Percentiles rank a stretch among this genome's conserved stretches.
phyloP scores from a whole-genome alignment of 1,140 invertebrate species.

The Drosophila grimshawi region DNA sequence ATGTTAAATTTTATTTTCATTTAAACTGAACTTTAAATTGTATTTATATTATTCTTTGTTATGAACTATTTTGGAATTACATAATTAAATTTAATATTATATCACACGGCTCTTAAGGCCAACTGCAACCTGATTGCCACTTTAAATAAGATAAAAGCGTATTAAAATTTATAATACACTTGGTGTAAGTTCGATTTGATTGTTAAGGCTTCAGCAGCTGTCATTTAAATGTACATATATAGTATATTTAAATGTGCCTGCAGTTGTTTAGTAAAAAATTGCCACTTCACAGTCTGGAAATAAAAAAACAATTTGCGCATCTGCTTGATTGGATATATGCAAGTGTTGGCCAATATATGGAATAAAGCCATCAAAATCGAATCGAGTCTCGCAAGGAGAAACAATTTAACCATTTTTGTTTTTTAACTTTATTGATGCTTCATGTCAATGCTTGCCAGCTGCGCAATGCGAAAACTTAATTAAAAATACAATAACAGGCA shows the following conservation, averaged over 20 bases:
- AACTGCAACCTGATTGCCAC: not conserved
- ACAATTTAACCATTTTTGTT: slow-evolving; percentile 30
- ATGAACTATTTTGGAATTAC: too few species aligned
- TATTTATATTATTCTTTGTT: too few species aligned
- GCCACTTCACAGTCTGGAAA: slow-evolving; percentile 26
- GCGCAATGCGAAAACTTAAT: slow-evolving; percentile 75
- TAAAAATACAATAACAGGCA: slow-evolving; percentile 54
- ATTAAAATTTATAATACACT: too few species aligned
- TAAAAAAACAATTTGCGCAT: slow-evolving; percentile 25
- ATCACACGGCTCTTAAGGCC: not conserved
- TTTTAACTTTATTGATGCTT: slow-evolving; percentile 76
- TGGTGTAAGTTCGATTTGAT: not conserved
- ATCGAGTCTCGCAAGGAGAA: slow-evolving; percentile 44
- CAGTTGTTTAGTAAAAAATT: slow-evolving; percentile 35
- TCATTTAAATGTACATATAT: not conserved
- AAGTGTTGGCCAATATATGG: slow-evolving; percentile 46
- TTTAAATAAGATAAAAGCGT: not conserved
- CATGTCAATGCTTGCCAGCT: slow-evolving; percentile 52
- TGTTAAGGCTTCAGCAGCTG: slow-evolving; percentile 14
- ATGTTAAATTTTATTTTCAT: too few species aligned
- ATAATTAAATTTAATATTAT: too few species aligned
- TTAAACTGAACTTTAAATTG: too few species aligned
- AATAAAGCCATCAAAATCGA: slow-evolving; percentile 72
- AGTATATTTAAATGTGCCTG: slow-evolving; percentile 1
- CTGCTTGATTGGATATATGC: slow-evolving; percentile 73